Conservation (phyloP, 2,797 vertebrate species). For the Pithecia hirsuta region DNA sequence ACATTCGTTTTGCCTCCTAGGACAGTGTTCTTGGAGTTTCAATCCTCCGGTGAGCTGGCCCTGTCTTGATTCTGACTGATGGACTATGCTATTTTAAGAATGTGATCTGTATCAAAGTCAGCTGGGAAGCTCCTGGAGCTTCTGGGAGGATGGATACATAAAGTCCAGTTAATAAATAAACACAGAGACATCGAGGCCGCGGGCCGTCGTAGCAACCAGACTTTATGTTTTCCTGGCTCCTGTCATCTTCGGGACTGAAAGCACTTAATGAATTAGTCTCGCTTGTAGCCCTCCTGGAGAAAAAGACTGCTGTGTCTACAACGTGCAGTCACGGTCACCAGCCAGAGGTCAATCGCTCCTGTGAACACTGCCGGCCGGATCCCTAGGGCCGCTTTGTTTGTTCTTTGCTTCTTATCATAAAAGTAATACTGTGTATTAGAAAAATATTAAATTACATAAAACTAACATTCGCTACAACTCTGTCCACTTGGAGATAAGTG, state of each 20-base stretch:
- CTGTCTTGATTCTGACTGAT: not conserved
- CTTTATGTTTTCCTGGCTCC: constrained; percentile 78
- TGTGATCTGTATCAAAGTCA: constrained; percentile 40
- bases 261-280: constrained; percentile 78
- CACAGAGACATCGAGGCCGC: constrained; percentile 78
- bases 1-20: not conserved
- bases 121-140: not conserved
- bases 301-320: constrained; percentile 23
- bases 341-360: not conserved
- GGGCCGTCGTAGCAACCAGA: constrained; percentile 73
- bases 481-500: not conserved
- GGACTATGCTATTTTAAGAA: not conserved
- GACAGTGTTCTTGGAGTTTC: not conserved
- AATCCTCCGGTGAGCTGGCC: not conserved
- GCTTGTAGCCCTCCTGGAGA: constrained; percentile 49
- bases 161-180: constrained; percentile 73
- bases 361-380: not conserved
- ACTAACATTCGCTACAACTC: not conserved
- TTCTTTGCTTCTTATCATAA: not conserved
- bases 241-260: constrained; percentile 64
- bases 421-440: not conserved
- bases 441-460: not conserved
- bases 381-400: not conserved
- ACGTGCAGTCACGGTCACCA: not conserved
- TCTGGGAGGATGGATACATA: not conserved